A percentile compares a stretch with the other conserved stretches of the same genome.
Evolutionary conservation across 2,797 vertebrate genomes (phyloP).

Genomic region (Sebastes diaconus): DNA sequence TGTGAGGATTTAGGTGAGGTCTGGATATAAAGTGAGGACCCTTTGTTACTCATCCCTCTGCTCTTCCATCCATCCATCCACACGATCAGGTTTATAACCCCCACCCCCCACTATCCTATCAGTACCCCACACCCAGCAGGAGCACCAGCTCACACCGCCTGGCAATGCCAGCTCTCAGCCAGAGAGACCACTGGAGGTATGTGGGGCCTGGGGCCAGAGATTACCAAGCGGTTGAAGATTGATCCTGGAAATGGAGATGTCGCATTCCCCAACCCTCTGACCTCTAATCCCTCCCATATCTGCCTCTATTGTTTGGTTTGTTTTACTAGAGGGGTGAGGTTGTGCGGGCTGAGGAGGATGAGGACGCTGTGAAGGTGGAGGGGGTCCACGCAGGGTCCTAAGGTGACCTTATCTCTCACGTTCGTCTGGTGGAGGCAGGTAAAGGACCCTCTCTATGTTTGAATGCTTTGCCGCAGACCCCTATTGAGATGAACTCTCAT

Average conservation of each 20-base stretch:
- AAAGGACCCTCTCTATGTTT: conserved; percentile 27
- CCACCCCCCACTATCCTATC: conserved; percentile 47
- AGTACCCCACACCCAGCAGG: conserved; percentile 32
- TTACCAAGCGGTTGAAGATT: conserved; percentile 67
- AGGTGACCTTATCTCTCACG: conserved; percentile 59
- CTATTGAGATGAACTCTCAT: conserved; percentile 36
- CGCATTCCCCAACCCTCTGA: conserved; percentile 60
- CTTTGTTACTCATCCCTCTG: conserved; percentile 30
- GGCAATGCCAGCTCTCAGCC: conserved; percentile 48
- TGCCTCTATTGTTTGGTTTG: conserved; percentile 68
- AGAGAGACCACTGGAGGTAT: conserved; percentile 63
- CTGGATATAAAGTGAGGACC: conserved; percentile 12
- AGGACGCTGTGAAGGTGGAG: conserved; percentile 42
- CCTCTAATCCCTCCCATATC: conserved; percentile 72
- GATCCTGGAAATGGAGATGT: conserved; percentile 74
- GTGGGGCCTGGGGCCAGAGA: conserved; percentile 59
- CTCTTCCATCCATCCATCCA: conserved; percentile 32
- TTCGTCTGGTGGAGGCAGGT: conserved; percentile 42
- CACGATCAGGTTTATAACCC: conserved; percentile 24
- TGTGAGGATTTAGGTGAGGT: conserved; percentile 43
- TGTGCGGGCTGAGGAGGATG: conserved; percentile 40
- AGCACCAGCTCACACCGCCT: conserved; percentile 31
- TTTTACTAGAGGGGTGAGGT: conserved; percentile 57
- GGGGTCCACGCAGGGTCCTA: conserved; percentile 36
- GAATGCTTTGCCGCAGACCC: conserved; percentile 30